Conservation (phyloP, 2,113 vertebrate species). For the Gorsachius goisagi region DNA sequence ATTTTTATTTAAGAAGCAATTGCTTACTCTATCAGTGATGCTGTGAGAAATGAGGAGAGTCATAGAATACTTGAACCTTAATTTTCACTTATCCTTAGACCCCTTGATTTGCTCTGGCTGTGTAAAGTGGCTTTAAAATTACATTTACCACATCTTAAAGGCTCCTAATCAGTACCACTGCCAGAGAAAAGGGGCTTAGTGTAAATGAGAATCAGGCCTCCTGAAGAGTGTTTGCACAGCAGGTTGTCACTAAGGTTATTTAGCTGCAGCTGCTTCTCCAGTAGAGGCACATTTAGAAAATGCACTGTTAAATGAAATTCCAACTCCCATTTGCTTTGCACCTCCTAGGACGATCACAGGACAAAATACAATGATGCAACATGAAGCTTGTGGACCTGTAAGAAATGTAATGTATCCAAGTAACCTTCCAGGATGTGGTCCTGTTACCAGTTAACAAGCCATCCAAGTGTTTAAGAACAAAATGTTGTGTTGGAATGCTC, state of each 20-base stretch:
- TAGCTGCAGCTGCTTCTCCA: not conserved
- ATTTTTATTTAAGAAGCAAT: not conserved
- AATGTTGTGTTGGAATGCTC: not conserved
- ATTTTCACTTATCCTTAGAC: not conserved
- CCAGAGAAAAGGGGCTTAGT: not conserved
- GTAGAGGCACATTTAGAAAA: not conserved
- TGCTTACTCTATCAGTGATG: not conserved
- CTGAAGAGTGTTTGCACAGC: not conserved
- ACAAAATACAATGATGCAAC: not conserved
- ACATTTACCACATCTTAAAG: not conserved
- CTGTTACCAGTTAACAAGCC: not conserved
- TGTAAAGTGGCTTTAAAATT: conserved; percentile 11
- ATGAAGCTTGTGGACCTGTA: not conserved
- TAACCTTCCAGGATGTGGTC: not conserved
- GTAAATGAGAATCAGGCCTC: not conserved
- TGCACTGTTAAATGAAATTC: not conserved
- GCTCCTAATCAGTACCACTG: not conserved
- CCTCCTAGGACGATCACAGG: not conserved
- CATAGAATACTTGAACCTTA: not conserved
- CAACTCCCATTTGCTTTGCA: not conserved
- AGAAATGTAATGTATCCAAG: not conserved
- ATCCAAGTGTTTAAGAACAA: not conserved
- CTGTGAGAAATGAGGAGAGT: not conserved
- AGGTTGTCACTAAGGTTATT: not conserved
- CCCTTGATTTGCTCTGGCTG: not conserved